Evolutionary conservation across 1,140 invertebrate species (phyloP).

Genomic region (Oscheius sp.): DNA sequence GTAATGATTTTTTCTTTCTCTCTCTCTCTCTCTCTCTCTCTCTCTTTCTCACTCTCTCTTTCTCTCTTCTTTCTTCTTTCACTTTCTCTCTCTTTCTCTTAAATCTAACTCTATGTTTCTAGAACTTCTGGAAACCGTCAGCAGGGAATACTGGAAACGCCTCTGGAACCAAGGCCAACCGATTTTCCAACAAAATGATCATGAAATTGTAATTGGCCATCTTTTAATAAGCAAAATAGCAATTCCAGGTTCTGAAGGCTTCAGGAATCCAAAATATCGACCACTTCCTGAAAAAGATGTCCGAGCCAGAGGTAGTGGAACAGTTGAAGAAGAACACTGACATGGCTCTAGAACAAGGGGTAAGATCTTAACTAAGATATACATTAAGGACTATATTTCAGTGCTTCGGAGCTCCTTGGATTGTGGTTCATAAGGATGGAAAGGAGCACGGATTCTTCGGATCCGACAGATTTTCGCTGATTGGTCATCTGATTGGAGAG

Average conservation of each 20-base stretch:
- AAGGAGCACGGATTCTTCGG: background rate
- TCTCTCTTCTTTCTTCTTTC: background rate
- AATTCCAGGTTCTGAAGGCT: constrained; percentile 4
- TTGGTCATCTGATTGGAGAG: constrained; percentile 10
- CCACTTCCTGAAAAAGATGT: background rate
- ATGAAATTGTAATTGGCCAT: background rate
- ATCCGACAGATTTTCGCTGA: constrained; percentile 4
- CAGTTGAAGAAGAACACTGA: constrained; percentile 10
- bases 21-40: background rate
- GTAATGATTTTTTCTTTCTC: background rate
- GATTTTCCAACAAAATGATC: background rate
- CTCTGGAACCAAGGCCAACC: background rate
- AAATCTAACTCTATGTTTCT: background rate
- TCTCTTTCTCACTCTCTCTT: background rate
- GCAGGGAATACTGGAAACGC: background rate
- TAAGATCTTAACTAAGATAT: background rate
- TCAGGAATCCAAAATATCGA: background rate
- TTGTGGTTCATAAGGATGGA: constrained; percentile 10
- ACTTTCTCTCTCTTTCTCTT: background rate
- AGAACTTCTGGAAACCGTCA: background rate
- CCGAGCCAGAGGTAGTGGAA: background rate
- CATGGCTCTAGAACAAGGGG: background rate
- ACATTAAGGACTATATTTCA: background rate
- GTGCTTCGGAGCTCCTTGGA: constrained; percentile 13
- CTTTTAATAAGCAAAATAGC: background rate